Evolutionary conservation across 2,797 vertebrate species (phyloP).

Genomic region (Malurus splendens): DNA sequence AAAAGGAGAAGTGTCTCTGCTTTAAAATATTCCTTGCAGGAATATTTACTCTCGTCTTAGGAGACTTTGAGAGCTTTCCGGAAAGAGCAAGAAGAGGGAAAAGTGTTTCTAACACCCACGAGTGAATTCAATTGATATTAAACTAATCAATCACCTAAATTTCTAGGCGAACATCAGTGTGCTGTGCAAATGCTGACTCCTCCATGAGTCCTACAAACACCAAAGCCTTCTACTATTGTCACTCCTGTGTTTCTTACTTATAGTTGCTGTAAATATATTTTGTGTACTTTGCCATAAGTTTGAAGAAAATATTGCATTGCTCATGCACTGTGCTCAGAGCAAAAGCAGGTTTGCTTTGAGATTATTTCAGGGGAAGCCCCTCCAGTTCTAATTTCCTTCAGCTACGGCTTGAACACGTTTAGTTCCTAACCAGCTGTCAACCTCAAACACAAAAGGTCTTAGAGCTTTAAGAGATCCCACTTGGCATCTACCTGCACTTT

Average conservation of each 20-base stretch:
- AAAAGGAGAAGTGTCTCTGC: background rate
- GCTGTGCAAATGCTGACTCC: constrained; percentile 1
- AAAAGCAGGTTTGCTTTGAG: background rate
- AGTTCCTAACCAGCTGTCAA: background rate
- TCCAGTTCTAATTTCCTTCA: background rate
- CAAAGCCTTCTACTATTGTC: background rate
- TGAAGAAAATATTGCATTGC: background rate
- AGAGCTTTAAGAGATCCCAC: background rate
- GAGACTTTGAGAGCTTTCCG: background rate
- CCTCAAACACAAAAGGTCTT: background rate
- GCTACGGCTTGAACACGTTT: background rate
- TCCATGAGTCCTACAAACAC: background rate
- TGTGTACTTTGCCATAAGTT: background rate
- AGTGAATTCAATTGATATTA: constrained; percentile 29
- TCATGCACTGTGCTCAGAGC: background rate
- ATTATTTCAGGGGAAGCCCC: background rate
- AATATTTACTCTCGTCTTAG: background rate
- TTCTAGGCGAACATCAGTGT: background rate
- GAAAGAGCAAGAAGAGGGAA: background rate
- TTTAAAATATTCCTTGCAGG: background rate
- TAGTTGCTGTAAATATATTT: background rate
- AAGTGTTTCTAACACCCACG: constrained; percentile 19
- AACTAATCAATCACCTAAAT: constrained; percentile 44
- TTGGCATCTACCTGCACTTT: background rate
- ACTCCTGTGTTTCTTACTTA: background rate